Base-by-base conservation (phyloP, 1,140 invertebrate genomes). In the Bombus balteatus region DNA sequence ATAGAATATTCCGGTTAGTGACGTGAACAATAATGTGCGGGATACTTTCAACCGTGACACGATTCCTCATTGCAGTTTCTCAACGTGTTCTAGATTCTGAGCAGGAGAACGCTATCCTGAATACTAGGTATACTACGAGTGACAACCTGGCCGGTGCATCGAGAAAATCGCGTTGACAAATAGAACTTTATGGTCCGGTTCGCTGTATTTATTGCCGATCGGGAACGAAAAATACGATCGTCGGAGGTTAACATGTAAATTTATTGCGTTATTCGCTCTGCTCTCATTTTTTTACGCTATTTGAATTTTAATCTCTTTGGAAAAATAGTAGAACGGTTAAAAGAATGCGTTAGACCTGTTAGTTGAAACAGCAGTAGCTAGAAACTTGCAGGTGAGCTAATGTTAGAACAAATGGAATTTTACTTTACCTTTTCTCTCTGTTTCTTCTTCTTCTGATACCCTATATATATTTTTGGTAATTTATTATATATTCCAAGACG, bases 81-180 rank as follows among this genome's bases (percentile, higher is more conserved):
- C 53, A 73, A 62, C 70, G 70, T 53, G 80, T 81, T 81, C 80
- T 62, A 81, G 70, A 81, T 81, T 81, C 80, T 81, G 53, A 72
- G 22, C 47, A 39, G 66, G 43, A 53, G 37, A 32, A 73, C 39
- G 79, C 71, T 62, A 70, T 13, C 71, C 22, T 59, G 70, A 81
- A 81, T 73, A 43, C 68, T 32, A 57, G 41, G 39, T 41, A 37
- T 34, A 62, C 47, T 59, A n/a, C 76, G 59, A 22, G 41, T 41
- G 39, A 43, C 76, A 66, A n/a, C n/a, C 59, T n/a, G 22, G 18
- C 76, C n/a, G 41, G 71, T 47, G 62, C 59, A 39, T 62, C 76
- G 53, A 59, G 53, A 72, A 73, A 70, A 80, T 43, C 66, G 66
- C 66, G 28, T 53, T 72, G 79, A 81, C 47, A 72, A 81, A 81